Conservation (phyloP, 2,888 invertebrate species). For the Heliconius ismenius region DNA sequence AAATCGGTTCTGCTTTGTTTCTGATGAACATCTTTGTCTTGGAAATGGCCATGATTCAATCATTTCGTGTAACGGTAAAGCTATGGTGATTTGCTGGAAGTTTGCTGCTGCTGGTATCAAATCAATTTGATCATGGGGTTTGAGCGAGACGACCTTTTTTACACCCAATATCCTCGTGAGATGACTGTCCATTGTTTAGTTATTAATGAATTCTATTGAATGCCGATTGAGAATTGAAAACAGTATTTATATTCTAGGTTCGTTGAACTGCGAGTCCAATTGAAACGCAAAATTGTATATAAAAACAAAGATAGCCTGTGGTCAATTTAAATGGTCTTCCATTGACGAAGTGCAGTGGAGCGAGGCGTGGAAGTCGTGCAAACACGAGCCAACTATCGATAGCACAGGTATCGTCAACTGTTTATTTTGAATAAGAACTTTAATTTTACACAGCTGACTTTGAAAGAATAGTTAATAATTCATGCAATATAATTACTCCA, state of each 20-base stretch:
- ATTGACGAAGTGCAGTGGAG: constrained; percentile 69
- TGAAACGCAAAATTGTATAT: constrained; percentile 60
- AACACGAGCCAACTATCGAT: constrained; percentile 67
- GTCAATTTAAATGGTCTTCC: constrained; percentile 66
- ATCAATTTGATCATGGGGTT: constrained; percentile 52
- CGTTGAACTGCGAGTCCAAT: constrained; percentile 62
- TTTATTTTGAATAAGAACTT: constrained; percentile 12
- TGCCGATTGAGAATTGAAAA: constrained; percentile 54
- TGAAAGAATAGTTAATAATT: not conserved
- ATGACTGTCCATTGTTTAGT: constrained; percentile 45
- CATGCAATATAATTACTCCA: not conserved
- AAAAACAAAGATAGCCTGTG: constrained; percentile 65
- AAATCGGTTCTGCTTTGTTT: constrained; percentile 77
- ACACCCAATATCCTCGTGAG: constrained; percentile 39
- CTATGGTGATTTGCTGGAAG: constrained; percentile 62
- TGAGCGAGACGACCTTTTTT: constrained; percentile 64
- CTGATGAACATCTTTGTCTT: constrained; percentile 76
- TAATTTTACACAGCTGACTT: not conserved
- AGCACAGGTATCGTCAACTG: constrained; percentile 35
- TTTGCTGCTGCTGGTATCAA: constrained; percentile 56
- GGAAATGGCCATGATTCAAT: constrained; percentile 64
- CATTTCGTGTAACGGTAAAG: constrained; percentile 57
- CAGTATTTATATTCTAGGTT: constrained; percentile 49
- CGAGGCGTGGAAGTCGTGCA: constrained; percentile 59
- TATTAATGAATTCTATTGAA: constrained; percentile 48